Evolutionary conservation across 2,888 invertebrate genomes (phyloP).

Genomic region (Nyleta sp.): DNA sequence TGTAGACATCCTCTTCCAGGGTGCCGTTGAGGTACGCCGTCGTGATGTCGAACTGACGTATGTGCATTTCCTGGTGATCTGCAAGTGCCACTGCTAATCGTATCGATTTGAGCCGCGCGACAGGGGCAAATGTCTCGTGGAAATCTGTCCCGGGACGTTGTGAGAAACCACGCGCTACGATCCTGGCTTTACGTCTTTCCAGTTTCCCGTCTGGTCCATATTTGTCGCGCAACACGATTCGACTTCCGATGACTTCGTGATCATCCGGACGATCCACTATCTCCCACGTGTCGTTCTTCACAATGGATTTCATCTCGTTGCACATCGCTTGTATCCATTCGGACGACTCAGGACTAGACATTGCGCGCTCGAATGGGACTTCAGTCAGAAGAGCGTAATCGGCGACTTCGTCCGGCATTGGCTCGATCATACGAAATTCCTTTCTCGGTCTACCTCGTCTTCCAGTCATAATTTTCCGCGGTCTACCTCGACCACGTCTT

Average conservation of each 20-base stretch:
- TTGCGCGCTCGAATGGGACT: conserved; percentile 44
- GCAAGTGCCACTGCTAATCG: conserved; percentile 5
- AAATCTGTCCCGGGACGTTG: conserved; percentile 21
- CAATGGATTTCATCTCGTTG: conserved; percentile 2
- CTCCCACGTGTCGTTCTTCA: conserved; percentile 15
- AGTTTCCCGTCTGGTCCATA: background rate
- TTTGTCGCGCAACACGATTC: conserved; percentile 7
- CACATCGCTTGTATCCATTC: conserved; percentile 58
- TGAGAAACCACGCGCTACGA: conserved; percentile 21
- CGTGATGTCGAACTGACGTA: conserved; percentile 66
- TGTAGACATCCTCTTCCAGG: conserved; percentile 49
- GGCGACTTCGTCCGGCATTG: background rate
- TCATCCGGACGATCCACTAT: background rate
- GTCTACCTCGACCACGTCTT: conserved; percentile 38
- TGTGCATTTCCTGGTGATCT: conserved; percentile 34
- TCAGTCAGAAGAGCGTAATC: conserved; percentile 12
- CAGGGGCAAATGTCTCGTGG: conserved; percentile 20
- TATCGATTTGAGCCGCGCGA: conserved; percentile 13
- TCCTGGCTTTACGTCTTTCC: conserved; percentile 18
- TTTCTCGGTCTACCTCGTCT: conserved; percentile 27
- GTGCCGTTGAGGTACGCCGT: conserved; percentile 67
- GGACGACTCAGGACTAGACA: conserved; percentile 40
- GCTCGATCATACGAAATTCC: background rate
- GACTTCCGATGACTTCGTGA: conserved; percentile 1
- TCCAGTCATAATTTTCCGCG: conserved; percentile 22